Base-by-base conservation (phyloP, 2,113 vertebrate species). In the Fulica atra region DNA sequence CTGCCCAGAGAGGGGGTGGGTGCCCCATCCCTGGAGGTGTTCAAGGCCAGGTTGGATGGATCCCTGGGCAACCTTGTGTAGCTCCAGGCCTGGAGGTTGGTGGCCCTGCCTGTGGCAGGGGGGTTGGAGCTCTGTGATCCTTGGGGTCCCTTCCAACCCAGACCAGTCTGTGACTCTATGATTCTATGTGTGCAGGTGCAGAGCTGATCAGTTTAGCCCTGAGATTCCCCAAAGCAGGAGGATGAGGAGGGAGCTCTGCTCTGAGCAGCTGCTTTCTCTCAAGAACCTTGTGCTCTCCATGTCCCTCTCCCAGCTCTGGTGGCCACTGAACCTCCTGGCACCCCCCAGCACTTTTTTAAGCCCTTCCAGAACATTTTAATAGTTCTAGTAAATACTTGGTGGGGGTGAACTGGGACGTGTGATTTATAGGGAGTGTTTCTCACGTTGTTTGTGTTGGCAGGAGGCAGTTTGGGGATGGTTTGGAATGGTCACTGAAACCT, bases 371-470 rank as follows among this genome's bases (percentile, higher is more conserved):
- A 48, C 8, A 60, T 35, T 2, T 11, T 48, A 50, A 11, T 5
- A 7, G 42, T 31, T 38, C 23, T 10, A 21, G 35, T 1, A 5
- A 72, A 46, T 46, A 46, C 17, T 18, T 46, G 44, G 44, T 46
- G 44, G 44, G 82, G 72, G 65, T 19, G 31, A 64, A 38, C 36
- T 35, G 56, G 21, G 69, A 8, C 9, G 26, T 6, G 0, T 69
- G 82, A 79, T 85, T 93, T 95, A 57, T 1, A 40, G 79, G 53
- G 59, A 63, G 78, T 12, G 63, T 7, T 74, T 92, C 21, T 82
- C 35, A 54, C 2, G 2, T 70, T 82, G 95, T 96, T 95, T 85
- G 6, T 29, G 59, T 89, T 95, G 94, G 94, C 84, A 20, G 74
- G 65, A 65, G 16, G 61, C 5, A n/a, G 81, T 93, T 91, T 89